Base-by-base conservation (phyloP, 2,797 vertebrate species). In the Astyanax mexicanus region DNA sequence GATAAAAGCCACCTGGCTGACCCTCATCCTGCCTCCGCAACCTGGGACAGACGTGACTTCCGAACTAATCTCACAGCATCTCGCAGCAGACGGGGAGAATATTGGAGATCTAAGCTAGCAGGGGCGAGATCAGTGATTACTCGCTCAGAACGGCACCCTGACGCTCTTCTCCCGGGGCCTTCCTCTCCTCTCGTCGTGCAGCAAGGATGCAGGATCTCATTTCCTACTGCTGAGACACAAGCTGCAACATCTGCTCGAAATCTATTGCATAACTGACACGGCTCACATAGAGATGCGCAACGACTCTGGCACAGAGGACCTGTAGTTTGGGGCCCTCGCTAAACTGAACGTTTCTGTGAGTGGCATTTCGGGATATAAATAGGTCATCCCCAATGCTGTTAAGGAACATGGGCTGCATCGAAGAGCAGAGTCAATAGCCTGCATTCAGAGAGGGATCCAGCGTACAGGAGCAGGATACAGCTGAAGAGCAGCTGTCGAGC, bases 1-100 rank as follows among this genome's bases (percentile, higher is more conserved):
- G 83, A 84, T 52, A 83, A 82, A 86, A 73, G 57, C 65, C 70
- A 64, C 72, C 82, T 80, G 49, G 23, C 60, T 42, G 37, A 57
- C 73, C 77, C 29, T 54, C 12, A 71, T 54, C 27, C 45, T 1
- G 8, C 40, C 76, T 32, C 29, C 44, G 29, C 27, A 35, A 60
- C 71, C 69, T 9, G 54, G 7, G n/a, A 49, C 42, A 42, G 10
- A 5, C 8, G 1, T 7, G 32, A 15, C 45, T 35, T 45, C 42
- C 49, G 58, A 70, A 74, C 52, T 51, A 42, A 60, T 54, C 29
- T 61, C 6, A n/a, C 6, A n/a, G 40, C 44, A 73, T 40, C 69
- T 68, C n/a, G 13, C 7, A 38, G 45, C 40, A 38, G 3, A 45
- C 9, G 42, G 15, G 42, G 65, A 75, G n/a, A 37, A 69, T n/a